Conservation (phyloP, 2,888 invertebrate species). For the Horisme vitalbata region DNA sequence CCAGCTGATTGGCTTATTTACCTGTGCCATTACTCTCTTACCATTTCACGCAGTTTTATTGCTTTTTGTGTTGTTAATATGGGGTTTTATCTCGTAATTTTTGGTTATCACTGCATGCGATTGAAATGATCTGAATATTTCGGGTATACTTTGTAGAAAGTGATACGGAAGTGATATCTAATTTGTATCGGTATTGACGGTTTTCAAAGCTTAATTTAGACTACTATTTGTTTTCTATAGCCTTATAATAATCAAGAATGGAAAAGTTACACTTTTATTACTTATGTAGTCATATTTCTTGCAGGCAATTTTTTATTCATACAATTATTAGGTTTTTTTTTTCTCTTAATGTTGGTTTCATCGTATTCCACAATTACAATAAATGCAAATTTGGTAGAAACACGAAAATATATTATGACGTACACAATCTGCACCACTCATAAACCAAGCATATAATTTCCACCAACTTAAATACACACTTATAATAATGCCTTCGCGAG, state of each 20-base stretch:
- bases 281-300: no score
- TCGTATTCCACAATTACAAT: no score
- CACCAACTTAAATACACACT: conserved; percentile 21
- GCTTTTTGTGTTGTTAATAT: conserved; percentile 76
- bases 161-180: conserved; percentile 42
- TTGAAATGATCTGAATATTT: conserved; percentile 73
- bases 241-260: no score
- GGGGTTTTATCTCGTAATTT: conserved; percentile 73
- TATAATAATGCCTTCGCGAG: conserved; percentile 29
- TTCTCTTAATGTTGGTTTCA: no score
- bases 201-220: conserved; percentile 4
- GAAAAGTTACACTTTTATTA: no score
- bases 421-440: conserved; percentile 10
- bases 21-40: conserved; percentile 59
- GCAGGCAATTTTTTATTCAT: no score
- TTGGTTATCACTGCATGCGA: conserved; percentile 72
- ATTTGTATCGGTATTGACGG: conserved; percentile 37
- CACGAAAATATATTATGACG: no score
- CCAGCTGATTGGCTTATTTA: conserved; percentile 2
- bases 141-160: conserved; percentile 31
- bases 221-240: no score
- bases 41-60: conserved; percentile 80
- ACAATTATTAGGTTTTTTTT: no score
- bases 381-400: no score
- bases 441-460: conserved; percentile 13